These are phyloP conservation scores for Solenodon paradoxus DNA, from an alignment of 2,113 vertebrate genomes.

Conservation along the genomic window DNA sequence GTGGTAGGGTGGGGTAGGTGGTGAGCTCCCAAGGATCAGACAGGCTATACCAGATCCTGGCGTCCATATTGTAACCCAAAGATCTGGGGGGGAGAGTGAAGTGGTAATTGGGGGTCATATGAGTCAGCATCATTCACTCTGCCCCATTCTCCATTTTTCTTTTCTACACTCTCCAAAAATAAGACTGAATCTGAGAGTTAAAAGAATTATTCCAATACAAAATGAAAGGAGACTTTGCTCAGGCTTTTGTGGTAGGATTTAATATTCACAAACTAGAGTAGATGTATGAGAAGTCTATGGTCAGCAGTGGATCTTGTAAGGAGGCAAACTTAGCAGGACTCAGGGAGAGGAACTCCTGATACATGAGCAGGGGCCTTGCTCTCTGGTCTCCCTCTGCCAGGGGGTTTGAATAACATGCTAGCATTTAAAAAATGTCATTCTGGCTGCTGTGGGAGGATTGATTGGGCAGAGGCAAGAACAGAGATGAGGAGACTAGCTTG, in stretches of 20 bases:
- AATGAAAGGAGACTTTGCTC: neutral
- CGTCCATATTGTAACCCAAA: neutral
- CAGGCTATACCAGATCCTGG: neutral
- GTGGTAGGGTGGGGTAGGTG: neutral
- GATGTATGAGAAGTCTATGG: neutral
- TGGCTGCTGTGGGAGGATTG: neutral
- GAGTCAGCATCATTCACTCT: neutral
- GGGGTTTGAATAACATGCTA: neutral
- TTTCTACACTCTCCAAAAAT: neutral
- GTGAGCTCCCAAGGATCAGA: neutral
- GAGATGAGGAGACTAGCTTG: neutral
- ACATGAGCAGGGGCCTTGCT: neutral
- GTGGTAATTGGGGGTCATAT: neutral
- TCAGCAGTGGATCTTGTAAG: neutral
- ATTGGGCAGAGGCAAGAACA: neutral
- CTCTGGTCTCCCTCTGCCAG: neutral
- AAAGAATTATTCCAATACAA: neutral
- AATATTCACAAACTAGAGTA: neutral
- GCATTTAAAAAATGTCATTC: neutral
- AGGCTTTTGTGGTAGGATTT: neutral
- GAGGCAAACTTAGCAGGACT: neutral
- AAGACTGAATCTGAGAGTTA: neutral
- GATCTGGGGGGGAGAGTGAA: neutral
- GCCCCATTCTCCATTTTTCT: neutral
- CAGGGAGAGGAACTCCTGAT: neutral